Base-by-base conservation (phyloP, 2,888 invertebrate species). In the Pyrocoelia pectoralis region DNA sequence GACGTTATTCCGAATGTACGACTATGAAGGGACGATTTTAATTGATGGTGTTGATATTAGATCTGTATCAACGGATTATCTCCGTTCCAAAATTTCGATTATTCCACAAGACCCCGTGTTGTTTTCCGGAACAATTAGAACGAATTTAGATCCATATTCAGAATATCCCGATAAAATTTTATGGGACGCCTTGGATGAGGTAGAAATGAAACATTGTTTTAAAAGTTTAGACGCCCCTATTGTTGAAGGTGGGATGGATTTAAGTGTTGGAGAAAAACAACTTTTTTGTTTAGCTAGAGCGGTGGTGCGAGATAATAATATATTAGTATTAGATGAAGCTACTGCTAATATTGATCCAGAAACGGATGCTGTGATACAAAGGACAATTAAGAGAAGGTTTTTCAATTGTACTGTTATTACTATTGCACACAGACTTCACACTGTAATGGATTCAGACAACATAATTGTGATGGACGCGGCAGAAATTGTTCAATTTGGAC, bases 91-190 rank as follows among this genome's bases (percentile, higher is more conserved):
- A 76, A 86, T 94, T 67, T 92, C 93, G 8, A 94, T 94, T 74
- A 94, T 94, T 56, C 94, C 94, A 0, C 94, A 94, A 79, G 94
- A 94, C 75, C 94, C 94, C 0, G 92, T 94, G 54, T 81, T 94
- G 51, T 94, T 97, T 82, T 92, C 93, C 0, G 95, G 95, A 40
- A 90, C 93, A 2, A 86, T 97, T 84, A 84, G 96, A 1, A 90
- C 90, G 74, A 97, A 97, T 83, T 84, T 97, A 62, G 96, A 96
- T 83, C 96, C 96, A 1, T 95, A 95, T 79, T 88, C 91, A 68
- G 88, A 90, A 75, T 91, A 90, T 74, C 84, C 86, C 0, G 95
- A 96, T 73, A 85, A 86, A 10, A 85, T 90, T 63, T 80, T 97
- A 1, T 95, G 95, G 95, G 84, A 86, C 62, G 92, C 92, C 0